These are phyloP conservation scores for Strix aluco DNA, from an alignment of 2,113 vertebrate genomes.

Conservation along the genomic window DNA sequence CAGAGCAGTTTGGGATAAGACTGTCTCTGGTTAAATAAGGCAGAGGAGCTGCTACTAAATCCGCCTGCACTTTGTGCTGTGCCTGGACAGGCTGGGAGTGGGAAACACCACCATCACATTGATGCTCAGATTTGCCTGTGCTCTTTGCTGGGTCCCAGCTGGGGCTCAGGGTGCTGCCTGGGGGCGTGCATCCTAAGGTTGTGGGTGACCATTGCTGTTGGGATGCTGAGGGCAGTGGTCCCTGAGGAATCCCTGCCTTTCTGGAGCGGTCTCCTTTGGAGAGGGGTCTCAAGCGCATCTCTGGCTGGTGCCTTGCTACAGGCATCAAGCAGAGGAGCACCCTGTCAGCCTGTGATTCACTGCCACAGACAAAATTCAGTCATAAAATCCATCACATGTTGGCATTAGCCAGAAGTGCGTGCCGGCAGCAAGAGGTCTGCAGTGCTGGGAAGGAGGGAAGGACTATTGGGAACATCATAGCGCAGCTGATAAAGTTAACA, in stretches of 20 bases:
- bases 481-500: neutral
- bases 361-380: neutral
- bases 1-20: neutral
- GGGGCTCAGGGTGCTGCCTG: neutral
- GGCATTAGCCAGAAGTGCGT: neutral
- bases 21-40: neutral
- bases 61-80: neutral
- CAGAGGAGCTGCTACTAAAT: neutral
- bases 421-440: neutral
- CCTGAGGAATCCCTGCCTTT: neutral
- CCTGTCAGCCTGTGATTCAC: constrained; percentile 12
- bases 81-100: neutral
- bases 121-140: neutral
- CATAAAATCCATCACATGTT: neutral
- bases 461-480: neutral
- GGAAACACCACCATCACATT: neutral
- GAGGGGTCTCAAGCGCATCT: neutral
- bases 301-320: neutral
- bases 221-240: neutral
- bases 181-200: neutral
- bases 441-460: neutral
- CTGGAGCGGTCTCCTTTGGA: neutral
- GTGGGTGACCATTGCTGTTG: neutral
- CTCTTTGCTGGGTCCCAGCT: neutral
- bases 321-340: neutral